These are phyloP conservation scores for Allacma fusca DNA, from an alignment of 2,888 invertebrate genomes.

Conservation along the genomic window DNA sequence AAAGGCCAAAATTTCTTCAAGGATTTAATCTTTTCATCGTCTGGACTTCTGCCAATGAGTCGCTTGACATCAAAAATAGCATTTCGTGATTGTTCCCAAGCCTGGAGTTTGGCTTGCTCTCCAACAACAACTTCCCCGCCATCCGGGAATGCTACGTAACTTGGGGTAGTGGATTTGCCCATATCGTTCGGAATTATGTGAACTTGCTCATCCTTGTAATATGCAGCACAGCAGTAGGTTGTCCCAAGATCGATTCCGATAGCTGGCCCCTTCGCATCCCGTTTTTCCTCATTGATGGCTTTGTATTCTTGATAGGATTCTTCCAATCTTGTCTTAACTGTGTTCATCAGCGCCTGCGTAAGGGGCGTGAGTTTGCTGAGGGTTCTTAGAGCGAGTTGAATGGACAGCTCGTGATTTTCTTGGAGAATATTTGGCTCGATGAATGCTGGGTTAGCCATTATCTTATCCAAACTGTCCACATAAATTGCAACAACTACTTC, in stretches of 20 bases:
- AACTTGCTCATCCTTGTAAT: not conserved
- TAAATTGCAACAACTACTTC: slow-evolving; percentile 13
- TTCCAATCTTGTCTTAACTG: not conserved
- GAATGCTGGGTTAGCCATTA: not conserved
- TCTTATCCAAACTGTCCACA: not conserved
- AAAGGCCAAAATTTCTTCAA: slow-evolving; percentile 97
- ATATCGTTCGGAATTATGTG: not conserved
- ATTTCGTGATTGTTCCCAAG: not conserved
- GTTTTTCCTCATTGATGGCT: not conserved
- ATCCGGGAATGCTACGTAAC: slow-evolving; percentile 2
- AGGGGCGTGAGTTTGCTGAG: slow-evolving; percentile 6
- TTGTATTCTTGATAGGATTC: slow-evolving; percentile 11
- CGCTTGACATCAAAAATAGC: slow-evolving; percentile 79
- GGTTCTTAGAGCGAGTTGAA: not conserved
- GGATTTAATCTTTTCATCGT: slow-evolving; percentile 85
- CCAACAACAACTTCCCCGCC: not conserved
- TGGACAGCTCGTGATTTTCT: slow-evolving; percentile 6
- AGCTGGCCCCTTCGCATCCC: not conserved
- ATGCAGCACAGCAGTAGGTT: not conserved
- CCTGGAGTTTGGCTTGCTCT: slow-evolving; percentile 4
- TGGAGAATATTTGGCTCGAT: slow-evolving; percentile 8
- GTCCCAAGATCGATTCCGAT: slow-evolving; percentile 21
- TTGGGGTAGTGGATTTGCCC: not conserved
- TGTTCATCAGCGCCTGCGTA: not conserved
- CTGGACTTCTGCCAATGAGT: slow-evolving; percentile 88